Evolutionary conservation across 1,140 invertebrate genomes (phyloP).

Genomic region (Pristionchus pacificus): DNA sequence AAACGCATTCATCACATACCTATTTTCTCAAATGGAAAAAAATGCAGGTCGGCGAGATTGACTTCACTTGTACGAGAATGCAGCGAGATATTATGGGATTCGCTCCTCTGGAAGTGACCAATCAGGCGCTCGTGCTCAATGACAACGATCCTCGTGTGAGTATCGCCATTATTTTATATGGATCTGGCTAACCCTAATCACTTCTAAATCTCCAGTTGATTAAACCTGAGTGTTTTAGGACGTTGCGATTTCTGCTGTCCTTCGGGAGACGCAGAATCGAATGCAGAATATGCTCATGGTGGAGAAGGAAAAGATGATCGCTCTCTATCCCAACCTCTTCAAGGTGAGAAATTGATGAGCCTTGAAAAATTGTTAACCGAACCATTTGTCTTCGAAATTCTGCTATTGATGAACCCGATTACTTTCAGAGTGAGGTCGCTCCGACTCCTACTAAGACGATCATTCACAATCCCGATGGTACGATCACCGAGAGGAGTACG

Average conservation of each 20-base stretch:
- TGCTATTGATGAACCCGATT: background rate
- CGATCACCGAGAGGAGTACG: background rate
- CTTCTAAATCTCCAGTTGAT: background rate
- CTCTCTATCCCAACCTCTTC: background rate
- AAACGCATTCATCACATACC: background rate
- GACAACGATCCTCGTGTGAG: background rate
- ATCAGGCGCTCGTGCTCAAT: background rate
- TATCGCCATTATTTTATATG: background rate
- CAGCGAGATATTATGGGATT: background rate
- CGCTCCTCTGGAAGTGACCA: background rate
- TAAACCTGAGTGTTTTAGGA: background rate
- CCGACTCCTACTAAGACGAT: background rate
- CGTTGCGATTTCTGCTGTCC: background rate
- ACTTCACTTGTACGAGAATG: background rate
- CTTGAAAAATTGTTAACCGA: background rate
- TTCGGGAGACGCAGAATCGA: background rate
- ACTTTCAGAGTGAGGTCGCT: background rate
- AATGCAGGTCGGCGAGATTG: too few species aligned
- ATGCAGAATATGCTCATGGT: background rate
- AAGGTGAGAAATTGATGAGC: background rate
- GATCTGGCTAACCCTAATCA: background rate
- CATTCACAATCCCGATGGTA: background rate
- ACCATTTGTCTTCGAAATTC: background rate
- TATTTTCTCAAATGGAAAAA: slow-evolving; percentile 7
- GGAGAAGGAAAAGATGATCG: background rate